Percentiles rank a stretch among this genome's conserved stretches.
phyloP scores from a whole-genome alignment of 2,113 vertebrate species.

The Tautogolabrus adspersus region DNA sequence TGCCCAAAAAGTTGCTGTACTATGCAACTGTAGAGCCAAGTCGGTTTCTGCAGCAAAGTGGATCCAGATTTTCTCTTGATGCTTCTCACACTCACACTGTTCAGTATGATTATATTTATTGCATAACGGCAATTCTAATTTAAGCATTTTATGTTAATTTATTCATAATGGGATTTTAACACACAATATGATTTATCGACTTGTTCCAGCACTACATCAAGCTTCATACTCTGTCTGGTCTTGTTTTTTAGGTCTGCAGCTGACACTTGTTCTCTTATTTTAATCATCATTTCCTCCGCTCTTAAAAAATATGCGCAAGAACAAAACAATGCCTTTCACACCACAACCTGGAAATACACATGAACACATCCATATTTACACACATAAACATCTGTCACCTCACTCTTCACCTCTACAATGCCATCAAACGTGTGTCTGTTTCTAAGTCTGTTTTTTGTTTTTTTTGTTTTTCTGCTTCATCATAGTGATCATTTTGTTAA shows the following conservation, averaged over 20 bases:
- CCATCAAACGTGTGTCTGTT: no score
- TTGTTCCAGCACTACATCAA: conserved; percentile 9
- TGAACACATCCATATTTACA: no score
- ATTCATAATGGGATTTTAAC: not conserved
- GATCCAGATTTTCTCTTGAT: conserved; percentile 37
- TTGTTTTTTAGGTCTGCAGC: not conserved
- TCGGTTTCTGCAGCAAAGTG: conserved; percentile 30
- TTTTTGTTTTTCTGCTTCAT: no score
- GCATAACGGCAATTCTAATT: conserved; percentile 13
- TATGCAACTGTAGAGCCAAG: conserved; percentile 41
- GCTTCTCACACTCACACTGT: conserved; percentile 8
- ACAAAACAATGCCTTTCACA: no score
- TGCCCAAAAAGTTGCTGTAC: conserved; percentile 32
- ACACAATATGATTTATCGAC: not conserved
- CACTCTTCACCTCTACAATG: no score
- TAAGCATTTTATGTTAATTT: conserved; percentile 1
- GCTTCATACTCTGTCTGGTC: not conserved
- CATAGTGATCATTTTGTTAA: no score
- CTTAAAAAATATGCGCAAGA: not conserved
- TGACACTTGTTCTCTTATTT: not conserved
- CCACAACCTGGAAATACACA: no score
- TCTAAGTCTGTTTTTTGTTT: no score
- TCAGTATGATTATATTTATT: conserved; percentile 22
- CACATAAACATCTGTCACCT: not conserved
- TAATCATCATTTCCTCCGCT: not conserved